phyloP scores from a whole-genome alignment of 2,113 vertebrate genomes.

The Mustelus asterias region DNA sequence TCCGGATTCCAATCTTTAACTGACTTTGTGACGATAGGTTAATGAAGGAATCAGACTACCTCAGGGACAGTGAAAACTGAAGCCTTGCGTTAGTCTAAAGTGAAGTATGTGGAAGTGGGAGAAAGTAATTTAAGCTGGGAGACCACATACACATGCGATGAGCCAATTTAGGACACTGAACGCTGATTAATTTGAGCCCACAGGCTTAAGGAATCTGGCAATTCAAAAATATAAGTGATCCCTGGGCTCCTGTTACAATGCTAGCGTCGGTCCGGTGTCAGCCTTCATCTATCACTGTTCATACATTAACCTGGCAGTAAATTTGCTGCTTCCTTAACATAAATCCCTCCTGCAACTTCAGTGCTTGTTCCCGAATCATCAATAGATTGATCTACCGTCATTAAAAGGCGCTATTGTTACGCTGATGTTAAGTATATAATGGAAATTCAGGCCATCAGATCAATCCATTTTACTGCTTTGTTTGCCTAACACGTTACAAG shows the following conservation, averaged over 20 bases:
- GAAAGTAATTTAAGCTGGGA: background rate
- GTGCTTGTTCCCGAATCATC: background rate
- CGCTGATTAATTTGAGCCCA: background rate
- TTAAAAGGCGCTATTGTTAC: background rate
- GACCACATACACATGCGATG: background rate
- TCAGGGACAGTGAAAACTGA: background rate
- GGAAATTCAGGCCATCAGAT: background rate
- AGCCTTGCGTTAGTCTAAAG: background rate
- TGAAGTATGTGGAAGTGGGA: background rate
- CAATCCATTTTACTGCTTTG: background rate
- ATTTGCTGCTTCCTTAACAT: background rate
- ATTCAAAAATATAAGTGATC: background rate
- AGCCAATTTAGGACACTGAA: background rate
- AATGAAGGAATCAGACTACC: background rate
- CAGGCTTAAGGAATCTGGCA: background rate
- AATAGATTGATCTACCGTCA: background rate
- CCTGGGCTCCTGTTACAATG: background rate
- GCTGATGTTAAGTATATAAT: background rate
- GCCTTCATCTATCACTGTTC: background rate
- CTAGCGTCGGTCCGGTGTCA: background rate
- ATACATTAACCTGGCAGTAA: background rate
- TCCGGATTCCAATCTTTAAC: background rate
- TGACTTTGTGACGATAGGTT: background rate
- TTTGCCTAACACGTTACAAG: background rate
- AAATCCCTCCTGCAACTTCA: background rate